Conservation (phyloP, 2,888 invertebrate species). For the Cyclophora punctaria region DNA sequence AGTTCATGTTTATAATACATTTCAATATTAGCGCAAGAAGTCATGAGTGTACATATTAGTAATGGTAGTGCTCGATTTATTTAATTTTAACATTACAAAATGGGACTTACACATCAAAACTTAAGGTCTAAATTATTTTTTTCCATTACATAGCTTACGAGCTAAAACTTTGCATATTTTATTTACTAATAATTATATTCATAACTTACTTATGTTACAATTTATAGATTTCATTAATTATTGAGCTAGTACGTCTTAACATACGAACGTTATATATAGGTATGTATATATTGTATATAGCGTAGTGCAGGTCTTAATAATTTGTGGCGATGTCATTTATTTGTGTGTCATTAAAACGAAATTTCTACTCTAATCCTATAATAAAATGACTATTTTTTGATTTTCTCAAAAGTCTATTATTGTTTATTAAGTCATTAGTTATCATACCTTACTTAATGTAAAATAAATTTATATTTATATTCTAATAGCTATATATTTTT, state of each 20-base stretch:
- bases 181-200: slow-evolving; percentile 39
- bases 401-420: slow-evolving; percentile 58
- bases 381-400: slow-evolving; percentile 32
- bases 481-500: slow-evolving; percentile 44
- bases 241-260: slow-evolving; percentile 65
- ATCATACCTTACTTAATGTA: slow-evolving; percentile 41
- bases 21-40: slow-evolving; percentile 75
- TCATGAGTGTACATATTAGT: slow-evolving; percentile 72
- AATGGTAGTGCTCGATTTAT: slow-evolving; percentile 71
- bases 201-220: slow-evolving; percentile 48
- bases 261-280: slow-evolving; percentile 23
- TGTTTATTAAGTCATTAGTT: slow-evolving; percentile 46
- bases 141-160: slow-evolving; percentile 42
- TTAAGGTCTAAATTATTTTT: slow-evolving; percentile 42
- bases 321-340: slow-evolving; percentile 40
- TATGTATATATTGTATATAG: slow-evolving; percentile 39
- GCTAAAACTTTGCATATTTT: slow-evolving; percentile 30
- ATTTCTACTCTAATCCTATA: slow-evolving; percentile 37
- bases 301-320: slow-evolving; percentile 50
- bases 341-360: slow-evolving; percentile 24
- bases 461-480: slow-evolving; percentile 59
- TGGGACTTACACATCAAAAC: slow-evolving; percentile 54
- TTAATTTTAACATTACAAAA: slow-evolving; percentile 71
- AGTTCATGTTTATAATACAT: slow-evolving; percentile 76
- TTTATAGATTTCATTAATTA: slow-evolving; percentile 53